Conservation (phyloP, 2,888 invertebrate species). For the Leptopilina drosophilae region DNA sequence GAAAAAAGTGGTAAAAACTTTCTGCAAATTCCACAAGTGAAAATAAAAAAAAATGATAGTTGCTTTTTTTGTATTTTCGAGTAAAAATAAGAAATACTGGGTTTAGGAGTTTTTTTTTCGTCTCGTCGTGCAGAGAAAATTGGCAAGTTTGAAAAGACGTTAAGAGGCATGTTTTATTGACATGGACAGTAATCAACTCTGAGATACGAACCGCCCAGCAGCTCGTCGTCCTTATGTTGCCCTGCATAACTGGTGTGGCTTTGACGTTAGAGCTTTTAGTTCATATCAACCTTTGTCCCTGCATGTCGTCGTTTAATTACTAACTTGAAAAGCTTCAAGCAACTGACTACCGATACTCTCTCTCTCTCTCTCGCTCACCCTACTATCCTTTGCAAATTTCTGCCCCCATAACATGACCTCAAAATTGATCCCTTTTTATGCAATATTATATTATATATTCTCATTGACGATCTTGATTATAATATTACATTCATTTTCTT, state of each 20-base stretch:
- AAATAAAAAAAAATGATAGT: not conserved
- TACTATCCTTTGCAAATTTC: not conserved
- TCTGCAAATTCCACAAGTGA: not conserved
- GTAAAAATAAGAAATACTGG: too few species aligned
- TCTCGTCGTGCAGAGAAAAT: too few species aligned
- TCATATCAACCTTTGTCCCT: slow-evolving; percentile 30
- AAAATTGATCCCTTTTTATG: slow-evolving; percentile 4
- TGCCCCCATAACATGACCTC: not conserved
- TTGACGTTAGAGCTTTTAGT: slow-evolving; percentile 26
- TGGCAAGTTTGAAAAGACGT: not conserved
- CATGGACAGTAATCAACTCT: slow-evolving; percentile 17
- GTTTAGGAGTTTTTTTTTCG: too few species aligned
- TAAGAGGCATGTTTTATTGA: slow-evolving; percentile 12
- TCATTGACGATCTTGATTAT: too few species aligned
- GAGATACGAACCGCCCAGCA: slow-evolving; percentile 6
- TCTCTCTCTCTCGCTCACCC: too few species aligned
- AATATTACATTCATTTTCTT: too few species aligned
- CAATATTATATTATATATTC: not conserved
- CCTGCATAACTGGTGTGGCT: slow-evolving; percentile 21
- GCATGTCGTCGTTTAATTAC: slow-evolving; percentile 27
- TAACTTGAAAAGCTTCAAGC: slow-evolving; percentile 23
- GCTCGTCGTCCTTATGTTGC: slow-evolving; percentile 26
- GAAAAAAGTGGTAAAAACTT: too few species aligned
- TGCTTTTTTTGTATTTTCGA: too few species aligned
- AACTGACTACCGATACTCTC: slow-evolving; percentile 18